Base-by-base conservation (phyloP, 1,140 invertebrate genomes). In the Leptinotarsa undecemlineata region DNA sequence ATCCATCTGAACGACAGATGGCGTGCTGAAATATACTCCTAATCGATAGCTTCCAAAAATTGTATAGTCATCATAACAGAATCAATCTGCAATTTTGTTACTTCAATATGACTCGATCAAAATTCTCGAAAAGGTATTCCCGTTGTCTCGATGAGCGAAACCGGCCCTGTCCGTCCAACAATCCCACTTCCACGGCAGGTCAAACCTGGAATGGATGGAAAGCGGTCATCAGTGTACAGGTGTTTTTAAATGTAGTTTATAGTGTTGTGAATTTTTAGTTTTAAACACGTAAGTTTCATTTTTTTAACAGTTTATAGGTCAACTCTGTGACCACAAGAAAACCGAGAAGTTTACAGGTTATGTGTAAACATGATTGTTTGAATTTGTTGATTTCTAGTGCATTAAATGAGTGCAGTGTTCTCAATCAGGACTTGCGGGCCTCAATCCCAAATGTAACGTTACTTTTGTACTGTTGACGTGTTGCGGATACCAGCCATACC, bases 171-270 rank as follows among this genome's bases (percentile, higher is more conserved):
- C 72, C 76, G 72, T 26, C 62, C 68, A 79, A 81, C 78, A 80
- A 83, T 84, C 83, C 82, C 82, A 85, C 83, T 84, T 84, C 80
- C 80, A 79, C 74, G 76, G 76, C 82, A 84, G 83, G 81, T 84
- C 82, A 84, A 74, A 82, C 79, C 82, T 82, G 82, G 82, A 84
- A 85, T 82, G 82, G 75, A 81, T 81, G 83, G 83, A 84, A 85
- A 85, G 84, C 84, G 84, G 84, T 85, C 84, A 84, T 81, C 81
- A 80, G 75, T 82, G 77, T 81, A 83, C 82, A 83, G 82, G 82
- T 84, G 83, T 84, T 84, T 83, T 83, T 83, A 83, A 81, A 83
- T 80, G 81, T 82, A 81, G 79, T 80, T 81, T 80, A 68, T 81
- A 80, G 79, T 80, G 76, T 82, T 68, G 74, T 73, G 76, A 74